A percentile compares a stretch with the other conserved stretches of the same genome.
phyloP scores from a whole-genome alignment of 2,888 invertebrate genomes.

The Calephelis perditalis region DNA sequence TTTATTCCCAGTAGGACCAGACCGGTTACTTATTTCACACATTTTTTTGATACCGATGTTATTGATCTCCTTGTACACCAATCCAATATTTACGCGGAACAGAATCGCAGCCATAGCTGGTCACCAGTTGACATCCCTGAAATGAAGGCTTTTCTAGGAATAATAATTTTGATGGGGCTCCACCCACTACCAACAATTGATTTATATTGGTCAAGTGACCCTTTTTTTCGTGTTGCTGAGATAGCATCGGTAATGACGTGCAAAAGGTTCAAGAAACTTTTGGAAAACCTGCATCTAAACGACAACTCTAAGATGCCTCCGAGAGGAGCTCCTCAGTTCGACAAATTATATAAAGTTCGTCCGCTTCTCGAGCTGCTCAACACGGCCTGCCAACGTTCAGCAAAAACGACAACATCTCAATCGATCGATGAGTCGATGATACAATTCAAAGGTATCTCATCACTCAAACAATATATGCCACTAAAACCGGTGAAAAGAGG shows the following conservation, averaged over 20 bases:
- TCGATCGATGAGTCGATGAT: not conserved
- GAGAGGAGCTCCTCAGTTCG: conserved; percentile 23
- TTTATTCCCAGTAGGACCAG: not conserved
- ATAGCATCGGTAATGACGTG: conserved; percentile 22
- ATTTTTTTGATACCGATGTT: not conserved
- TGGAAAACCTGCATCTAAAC: conserved; percentile 22
- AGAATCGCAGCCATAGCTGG: not conserved
- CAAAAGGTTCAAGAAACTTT: conserved; percentile 24
- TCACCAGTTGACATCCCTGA: conserved; percentile 14
- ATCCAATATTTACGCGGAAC: not conserved
- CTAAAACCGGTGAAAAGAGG: not conserved
- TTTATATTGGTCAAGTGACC: conserved; percentile 28
- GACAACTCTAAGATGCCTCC: conserved; percentile 20
- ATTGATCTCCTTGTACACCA: not conserved
- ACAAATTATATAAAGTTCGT: conserved; percentile 20
- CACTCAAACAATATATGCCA: conserved; percentile 1
- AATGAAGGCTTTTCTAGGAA: conserved; percentile 29
- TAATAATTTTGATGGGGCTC: conserved; percentile 29
- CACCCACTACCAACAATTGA: conserved; percentile 26
- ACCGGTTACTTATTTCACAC: not conserved
- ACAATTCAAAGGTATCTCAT: not conserved
- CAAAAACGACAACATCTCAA: conserved; percentile 5
- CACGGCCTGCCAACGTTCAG: not conserved
- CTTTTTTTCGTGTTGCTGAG: conserved; percentile 20
- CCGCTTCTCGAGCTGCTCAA: not conserved